Evolutionary conservation across 2,113 vertebrate genomes (phyloP).

Genomic region (Rhizomys pruinosus): DNA sequence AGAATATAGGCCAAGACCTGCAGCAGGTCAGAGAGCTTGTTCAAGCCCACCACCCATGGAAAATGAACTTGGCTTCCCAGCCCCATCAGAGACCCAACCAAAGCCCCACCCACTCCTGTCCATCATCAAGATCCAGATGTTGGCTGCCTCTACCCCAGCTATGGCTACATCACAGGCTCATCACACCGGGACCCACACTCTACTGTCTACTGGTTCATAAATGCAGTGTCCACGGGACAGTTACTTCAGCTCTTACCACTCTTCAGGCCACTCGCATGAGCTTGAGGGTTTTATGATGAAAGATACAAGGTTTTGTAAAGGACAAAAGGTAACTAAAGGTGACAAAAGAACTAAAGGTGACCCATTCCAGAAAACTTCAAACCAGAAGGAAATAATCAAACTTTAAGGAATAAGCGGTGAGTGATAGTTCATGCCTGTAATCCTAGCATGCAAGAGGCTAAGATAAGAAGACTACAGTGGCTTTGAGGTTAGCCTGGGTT

Average conservation of each 20-base stretch:
- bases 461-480: neutral
- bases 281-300: too few relatives aligned
- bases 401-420: neutral
- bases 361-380: neutral
- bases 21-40: slow-evolving; percentile 44
- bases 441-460: neutral
- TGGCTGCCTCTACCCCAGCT: neutral
- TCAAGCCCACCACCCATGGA: neutral
- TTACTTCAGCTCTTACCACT: too few relatives aligned
- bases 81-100: too few relatives aligned
- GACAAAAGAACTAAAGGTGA: neutral
- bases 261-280: too few relatives aligned
- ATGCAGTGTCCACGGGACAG: too few relatives aligned
- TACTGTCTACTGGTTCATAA: too few relatives aligned
- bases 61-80: neutral
- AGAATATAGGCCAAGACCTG: slow-evolving; percentile 93
- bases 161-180: neutral
- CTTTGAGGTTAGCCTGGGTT: neutral
- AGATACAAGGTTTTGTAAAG: too few relatives aligned
- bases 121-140: neutral
- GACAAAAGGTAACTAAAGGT: neutral
- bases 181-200: neutral
- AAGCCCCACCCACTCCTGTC: neutral
- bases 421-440: neutral
- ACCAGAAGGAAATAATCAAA: slow-evolving; percentile 11